Percentiles rank a stretch among this genome's conserved stretches.
Conservation (phyloP, 1,140 invertebrate species). For the Bombus sibiricus region DNA sequence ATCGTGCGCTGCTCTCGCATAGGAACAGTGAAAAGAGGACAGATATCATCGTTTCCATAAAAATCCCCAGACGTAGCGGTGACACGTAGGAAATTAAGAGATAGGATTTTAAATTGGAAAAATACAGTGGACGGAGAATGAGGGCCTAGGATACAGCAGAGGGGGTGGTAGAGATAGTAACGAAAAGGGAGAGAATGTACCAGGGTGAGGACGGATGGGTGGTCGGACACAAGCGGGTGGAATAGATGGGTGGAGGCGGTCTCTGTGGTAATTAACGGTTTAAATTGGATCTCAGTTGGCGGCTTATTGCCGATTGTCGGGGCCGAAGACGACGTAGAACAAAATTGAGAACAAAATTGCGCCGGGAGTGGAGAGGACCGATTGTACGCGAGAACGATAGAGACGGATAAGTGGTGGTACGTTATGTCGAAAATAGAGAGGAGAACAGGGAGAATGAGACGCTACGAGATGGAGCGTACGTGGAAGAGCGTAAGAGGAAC, state of each 20-base stretch:
- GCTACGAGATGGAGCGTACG: not conserved
- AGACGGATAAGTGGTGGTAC: constrained; percentile 52
- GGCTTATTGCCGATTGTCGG: constrained; percentile 73
- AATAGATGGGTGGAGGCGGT: constrained; percentile 5
- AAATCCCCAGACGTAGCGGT: constrained; percentile 79
- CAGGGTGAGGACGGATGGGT: constrained; percentile 26
- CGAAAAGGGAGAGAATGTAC: constrained; percentile 42
- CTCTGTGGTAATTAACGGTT: constrained; percentile 76
- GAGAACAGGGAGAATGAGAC: not conserved
- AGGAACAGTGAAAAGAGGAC: constrained; percentile 65
- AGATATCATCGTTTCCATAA: constrained; percentile 73
- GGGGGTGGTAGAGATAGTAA: constrained; percentile 50
- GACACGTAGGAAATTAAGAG: constrained; percentile 82
- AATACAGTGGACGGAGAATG: constrained; percentile 62
- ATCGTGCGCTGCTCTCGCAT: constrained; percentile 61
- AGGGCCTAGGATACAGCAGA: constrained; percentile 42
- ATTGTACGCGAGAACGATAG: constrained; percentile 58
- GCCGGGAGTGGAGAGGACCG: constrained; percentile 59
- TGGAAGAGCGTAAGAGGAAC: not conserved
- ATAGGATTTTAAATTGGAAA: constrained; percentile 79
- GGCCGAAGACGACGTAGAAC: constrained; percentile 68
- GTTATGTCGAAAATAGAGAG: constrained; percentile 33
- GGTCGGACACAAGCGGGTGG: constrained; percentile 39
- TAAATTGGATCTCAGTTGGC: constrained; percentile 75
- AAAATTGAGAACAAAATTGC: constrained; percentile 75